A percentile compares a stretch with the other conserved stretches of the same genome.
phyloP scores from a whole-genome alignment of 2,888 invertebrate genomes.

The Busseola fusca region DNA sequence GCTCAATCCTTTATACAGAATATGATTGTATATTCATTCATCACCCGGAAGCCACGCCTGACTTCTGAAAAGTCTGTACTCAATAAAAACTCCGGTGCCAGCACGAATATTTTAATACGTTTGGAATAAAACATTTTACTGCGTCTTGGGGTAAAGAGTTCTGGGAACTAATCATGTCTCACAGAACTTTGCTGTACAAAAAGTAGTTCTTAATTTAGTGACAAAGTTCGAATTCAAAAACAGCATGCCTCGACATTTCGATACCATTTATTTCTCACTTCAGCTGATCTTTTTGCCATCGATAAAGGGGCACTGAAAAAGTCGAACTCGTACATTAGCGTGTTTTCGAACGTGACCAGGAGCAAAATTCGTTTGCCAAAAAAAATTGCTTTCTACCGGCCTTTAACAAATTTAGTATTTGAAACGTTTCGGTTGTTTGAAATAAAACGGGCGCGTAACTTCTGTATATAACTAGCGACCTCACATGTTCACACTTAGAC shows the following conservation, averaged over 20 bases:
- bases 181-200: constrained; percentile 48
- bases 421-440: constrained; percentile 43
- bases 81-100: constrained; percentile 51
- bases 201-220: constrained; percentile 79
- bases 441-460: constrained; percentile 48
- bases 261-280: constrained; percentile 78
- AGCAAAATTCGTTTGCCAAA: constrained; percentile 59
- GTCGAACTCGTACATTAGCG: constrained; percentile 74
- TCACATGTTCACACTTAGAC: constrained; percentile 16
- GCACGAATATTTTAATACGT: constrained; percentile 51
- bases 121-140: constrained; percentile 36
- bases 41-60: constrained; percentile 49
- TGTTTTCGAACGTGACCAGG: constrained; percentile 75
- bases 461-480: constrained; percentile 22
- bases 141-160: constrained; percentile 14
- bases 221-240: constrained; percentile 78
- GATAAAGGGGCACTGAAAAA: constrained; percentile 72
- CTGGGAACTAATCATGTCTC: constrained; percentile 38
- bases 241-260: constrained; percentile 71
- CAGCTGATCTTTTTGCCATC: constrained; percentile 72
- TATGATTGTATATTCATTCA: constrained; percentile 62
- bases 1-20: constrained; percentile 59
- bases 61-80: constrained; percentile 52
- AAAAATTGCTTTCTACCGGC: constrained; percentile 63
- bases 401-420: constrained; percentile 60